Percentiles rank a stretch among this genome's conserved stretches.
phyloP scores from a whole-genome alignment of 2,797 vertebrate species.

The Enteromius unitaeniatus region DNA sequence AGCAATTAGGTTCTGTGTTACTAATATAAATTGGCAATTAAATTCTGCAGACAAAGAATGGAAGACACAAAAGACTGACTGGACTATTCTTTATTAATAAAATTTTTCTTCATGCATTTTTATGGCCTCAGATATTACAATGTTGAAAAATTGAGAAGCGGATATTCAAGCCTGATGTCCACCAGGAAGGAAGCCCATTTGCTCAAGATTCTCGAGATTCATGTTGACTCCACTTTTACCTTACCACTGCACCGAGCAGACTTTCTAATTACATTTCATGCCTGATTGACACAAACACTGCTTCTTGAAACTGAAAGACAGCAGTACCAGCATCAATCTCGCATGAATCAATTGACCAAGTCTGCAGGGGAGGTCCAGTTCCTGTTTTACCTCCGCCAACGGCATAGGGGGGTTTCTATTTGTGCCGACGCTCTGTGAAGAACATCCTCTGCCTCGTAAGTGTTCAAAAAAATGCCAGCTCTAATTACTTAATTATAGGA shows the following conservation, averaged over 20 bases:
- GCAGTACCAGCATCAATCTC: constrained; percentile 17
- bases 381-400: constrained; percentile 27
- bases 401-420: constrained; percentile 14
- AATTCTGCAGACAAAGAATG: constrained; percentile 41
- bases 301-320: constrained; percentile 36
- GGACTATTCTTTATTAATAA: constrained; percentile 69
- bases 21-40: constrained; percentile 64
- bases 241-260: neutral
- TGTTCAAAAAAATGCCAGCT: constrained; percentile 75
- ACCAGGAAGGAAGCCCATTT: neutral
- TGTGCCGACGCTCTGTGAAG: constrained; percentile 24
- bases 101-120: constrained; percentile 70
- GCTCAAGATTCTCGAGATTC: neutral
- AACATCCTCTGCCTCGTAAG: constrained; percentile 67
- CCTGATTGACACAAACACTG: constrained; percentile 36
- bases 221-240: constrained; percentile 26
- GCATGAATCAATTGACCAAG: constrained; percentile 41
- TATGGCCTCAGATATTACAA: constrained; percentile 63
- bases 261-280: constrained; percentile 41
- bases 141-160: constrained; percentile 68
- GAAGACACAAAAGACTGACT: constrained; percentile 59
- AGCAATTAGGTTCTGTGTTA: constrained; percentile 56
- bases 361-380: constrained; percentile 32
- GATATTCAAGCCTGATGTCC: constrained; percentile 54
- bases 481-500: constrained; percentile 85